Base-by-base conservation (phyloP, 2,797 vertebrate species). In the Enteromius anoplus region DNA sequence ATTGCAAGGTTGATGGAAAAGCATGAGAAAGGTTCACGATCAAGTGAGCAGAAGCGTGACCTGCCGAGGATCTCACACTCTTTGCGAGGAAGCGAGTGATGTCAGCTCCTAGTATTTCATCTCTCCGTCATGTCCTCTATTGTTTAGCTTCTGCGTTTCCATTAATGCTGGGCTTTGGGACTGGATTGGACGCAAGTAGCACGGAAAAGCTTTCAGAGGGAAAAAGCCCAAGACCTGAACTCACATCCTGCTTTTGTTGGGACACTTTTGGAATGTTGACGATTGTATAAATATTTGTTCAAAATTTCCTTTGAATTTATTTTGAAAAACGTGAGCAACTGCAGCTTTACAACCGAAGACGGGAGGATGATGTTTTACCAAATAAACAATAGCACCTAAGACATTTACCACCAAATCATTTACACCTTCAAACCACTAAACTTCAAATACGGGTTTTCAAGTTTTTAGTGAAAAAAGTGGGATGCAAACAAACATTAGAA, bases 201-300 rank as follows among this genome's bases (percentile, higher is more conserved):
- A 87, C 68, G 84, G 91, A 88, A 90, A 85, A 78, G 86, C 87
- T 83, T 87, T 85, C 72, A 14, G 78, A 47, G 73, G 75, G 70
- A 71, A 85, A 73, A 86, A 87, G 73, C 86, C 89, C 62, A 80
- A 58, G 47, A 89, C 89, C 90, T 90, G 85, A 92, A 87, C 87
- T 91, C 91, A 92, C 86, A 89, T 95, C 93, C 94, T 92, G 91
- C 91, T 93, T 94, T 94, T 94, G 93, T 94, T 93, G 89, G 88
- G 88, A 86, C 76, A 72, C 82, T 84, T 86, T 85, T 81, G 91
- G 91, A 93, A 93, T 92, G 91, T 88, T 86, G 86, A 88, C 78
- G 75, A 89, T 86, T 81, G 85, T 89, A 90, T 91, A 93, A 91
- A 92, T 92, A 91, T 92, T 92, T 92, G 86, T 83, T 88, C 64